A percentile compares a stretch with the other conserved stretches of the same genome.
Conservation (phyloP, 2,888 invertebrate species). For the Boloria euphrosyne region DNA sequence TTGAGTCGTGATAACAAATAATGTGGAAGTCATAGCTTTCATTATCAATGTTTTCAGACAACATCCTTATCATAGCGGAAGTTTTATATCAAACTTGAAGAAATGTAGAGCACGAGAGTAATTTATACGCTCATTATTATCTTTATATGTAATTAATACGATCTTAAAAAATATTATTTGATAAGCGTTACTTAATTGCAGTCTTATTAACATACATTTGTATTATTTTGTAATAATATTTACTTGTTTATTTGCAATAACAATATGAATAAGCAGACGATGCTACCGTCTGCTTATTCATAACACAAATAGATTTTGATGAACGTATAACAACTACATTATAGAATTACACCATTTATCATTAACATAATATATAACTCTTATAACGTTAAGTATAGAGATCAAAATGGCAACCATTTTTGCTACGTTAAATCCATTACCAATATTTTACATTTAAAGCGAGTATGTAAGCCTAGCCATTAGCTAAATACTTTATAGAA, state of each 20-base stretch:
- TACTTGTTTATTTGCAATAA: not conserved
- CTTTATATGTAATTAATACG: not conserved
- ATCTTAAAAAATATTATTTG: not conserved
- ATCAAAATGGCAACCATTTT: constrained; percentile 10
- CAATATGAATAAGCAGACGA: no score
- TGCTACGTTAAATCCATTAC: constrained; percentile 19
- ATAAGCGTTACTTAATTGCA: not conserved
- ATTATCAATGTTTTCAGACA: constrained; percentile 16
- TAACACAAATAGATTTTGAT: constrained; percentile 29
- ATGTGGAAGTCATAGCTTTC: constrained; percentile 11
- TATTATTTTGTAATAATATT: not conserved
- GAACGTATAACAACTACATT: constrained; percentile 16
- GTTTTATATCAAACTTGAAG: constrained; percentile 4
- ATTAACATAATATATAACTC: not conserved
- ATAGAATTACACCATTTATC: constrained; percentile 8
- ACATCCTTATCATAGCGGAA: constrained; percentile 22
- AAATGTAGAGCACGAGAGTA: constrained; percentile 1
- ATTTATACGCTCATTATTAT: constrained; percentile 1
- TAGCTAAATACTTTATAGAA: constrained; percentile 54
- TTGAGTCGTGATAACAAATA: not conserved
- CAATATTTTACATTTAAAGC: constrained; percentile 40
- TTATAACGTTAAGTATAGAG: constrained; percentile 5
- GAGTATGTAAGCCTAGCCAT: constrained; percentile 42
- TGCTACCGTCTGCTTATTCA: constrained; percentile 17
- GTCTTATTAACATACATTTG: not conserved